These are phyloP conservation scores for Python bivittatus DNA, from an alignment of 2,113 vertebrate genomes.

Conservation along the genomic window DNA sequence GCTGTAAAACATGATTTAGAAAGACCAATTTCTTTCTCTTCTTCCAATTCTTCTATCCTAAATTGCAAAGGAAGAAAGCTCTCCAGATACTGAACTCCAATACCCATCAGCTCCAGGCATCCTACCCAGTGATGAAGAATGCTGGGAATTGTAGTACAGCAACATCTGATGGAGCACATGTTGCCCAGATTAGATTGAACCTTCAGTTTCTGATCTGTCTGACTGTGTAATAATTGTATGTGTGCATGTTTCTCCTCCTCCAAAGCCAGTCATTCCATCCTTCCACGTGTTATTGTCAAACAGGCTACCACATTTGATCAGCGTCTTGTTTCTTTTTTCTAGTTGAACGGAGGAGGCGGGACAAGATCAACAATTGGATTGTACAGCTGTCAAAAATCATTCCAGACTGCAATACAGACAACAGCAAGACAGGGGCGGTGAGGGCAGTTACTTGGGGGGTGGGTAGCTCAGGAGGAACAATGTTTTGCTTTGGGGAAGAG, in stretches of 20 bases:
- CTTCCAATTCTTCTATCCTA: background rate
- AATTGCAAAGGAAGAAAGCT: background rate
- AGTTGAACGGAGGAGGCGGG: slow-evolving; percentile 89
- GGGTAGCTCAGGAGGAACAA: background rate
- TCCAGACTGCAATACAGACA: slow-evolving; percentile 88
- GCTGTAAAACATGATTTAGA: background rate
- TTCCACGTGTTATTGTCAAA: background rate
- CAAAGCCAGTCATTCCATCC: too few relatives aligned
- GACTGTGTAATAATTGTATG: background rate
- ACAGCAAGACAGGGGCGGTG: slow-evolving; percentile 87
- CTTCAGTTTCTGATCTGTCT: background rate
- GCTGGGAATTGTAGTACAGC: background rate
- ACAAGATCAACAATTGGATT: slow-evolving; percentile 97
- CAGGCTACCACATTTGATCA: background rate
- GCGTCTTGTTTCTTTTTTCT: background rate
- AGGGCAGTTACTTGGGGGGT: slow-evolving; percentile 39
- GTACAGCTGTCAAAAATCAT: slow-evolving; percentile 92
- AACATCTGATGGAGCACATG: background rate
- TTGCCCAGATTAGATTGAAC: background rate
- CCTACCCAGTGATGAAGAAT: background rate
- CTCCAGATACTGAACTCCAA: background rate
- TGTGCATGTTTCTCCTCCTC: background rate
- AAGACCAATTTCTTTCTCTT: background rate
- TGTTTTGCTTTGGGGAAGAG: background rate
- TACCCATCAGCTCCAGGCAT: background rate